Evolutionary conservation across 2,113 vertebrate genomes (phyloP).

Genomic region (Anhinga anhinga): DNA sequence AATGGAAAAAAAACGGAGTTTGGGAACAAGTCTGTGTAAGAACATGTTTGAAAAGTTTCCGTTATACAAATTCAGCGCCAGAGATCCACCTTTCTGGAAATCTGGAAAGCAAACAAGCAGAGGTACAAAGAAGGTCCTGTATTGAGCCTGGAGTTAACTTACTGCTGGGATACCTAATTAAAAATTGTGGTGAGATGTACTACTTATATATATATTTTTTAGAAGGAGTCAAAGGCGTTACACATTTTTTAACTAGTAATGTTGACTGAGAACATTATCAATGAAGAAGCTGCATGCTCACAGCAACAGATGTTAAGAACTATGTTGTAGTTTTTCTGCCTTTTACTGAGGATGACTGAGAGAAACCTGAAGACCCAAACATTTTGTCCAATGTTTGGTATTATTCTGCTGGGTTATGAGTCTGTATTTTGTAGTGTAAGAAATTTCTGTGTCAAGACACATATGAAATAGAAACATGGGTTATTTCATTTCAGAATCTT

Average conservation of each 20-base stretch:
- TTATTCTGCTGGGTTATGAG: neutral
- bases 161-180: neutral
- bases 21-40: neutral
- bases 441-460: neutral
- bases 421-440: neutral
- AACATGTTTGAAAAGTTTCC: neutral
- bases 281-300: neutral
- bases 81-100: slow-evolving; percentile 1
- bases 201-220: neutral
- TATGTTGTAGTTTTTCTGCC: neutral
- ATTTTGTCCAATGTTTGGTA: neutral
- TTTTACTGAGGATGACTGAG: neutral
- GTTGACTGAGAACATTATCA: neutral
- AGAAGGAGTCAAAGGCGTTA: neutral
- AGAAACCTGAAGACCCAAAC: neutral
- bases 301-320: neutral
- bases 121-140: slow-evolving; percentile 34
- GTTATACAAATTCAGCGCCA: neutral
- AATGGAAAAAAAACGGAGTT: neutral
- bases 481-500: neutral
- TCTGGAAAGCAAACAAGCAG: neutral
- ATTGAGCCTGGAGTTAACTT: neutral
- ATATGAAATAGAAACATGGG: neutral
- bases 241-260: neutral
- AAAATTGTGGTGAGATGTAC: neutral